Base-by-base conservation (phyloP, 2,113 vertebrate genomes). In the Leiothrix lutea region DNA sequence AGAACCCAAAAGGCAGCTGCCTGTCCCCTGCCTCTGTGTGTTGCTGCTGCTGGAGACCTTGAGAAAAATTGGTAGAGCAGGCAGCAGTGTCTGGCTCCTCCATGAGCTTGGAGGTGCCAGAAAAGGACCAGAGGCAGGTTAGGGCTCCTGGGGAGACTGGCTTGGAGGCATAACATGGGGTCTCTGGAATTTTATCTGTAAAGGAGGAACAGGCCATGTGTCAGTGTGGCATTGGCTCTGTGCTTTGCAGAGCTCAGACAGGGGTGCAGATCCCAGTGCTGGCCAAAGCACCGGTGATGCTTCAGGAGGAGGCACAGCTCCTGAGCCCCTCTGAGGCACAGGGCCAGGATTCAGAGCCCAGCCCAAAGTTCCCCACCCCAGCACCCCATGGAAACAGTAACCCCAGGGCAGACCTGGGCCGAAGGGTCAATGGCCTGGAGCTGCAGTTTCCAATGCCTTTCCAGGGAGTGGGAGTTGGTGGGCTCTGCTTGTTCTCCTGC, bases 11-110 rank as follows among this genome's bases (percentile, higher is more conserved):
- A 61, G n/a, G 38, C 62, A 89, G 54, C n/a, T 31, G 38, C 47
- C 17, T 6, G 12, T 38, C 28, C 42, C n/a, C 57, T 80, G 67
- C 20, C 36, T 80, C 51, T 35, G 9, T 0, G 1, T 1, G 3
- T 7, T 1, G 2, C 22, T 5, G 4, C 26, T 86, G 28, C 31
- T 2, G 4, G 44, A 88, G 62, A 56, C 19, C 23, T 35, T 0
- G 1, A 48, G 64, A 77, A 83, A 0, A 0, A 28, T 38, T 0
- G 0, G 50, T 0, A 0, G 60, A 70, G 56, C 20, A 0, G 6
- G 70, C 28, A 53, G 54, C 35, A 36, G 54, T 0, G 0, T 22
- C 61, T 33, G 26, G 36, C 45, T 82, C 36, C 45, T 82, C 58
- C 0, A 0, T 3, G 16, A 57, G n/a, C 60, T 50, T 3, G 2